Evolutionary conservation across 2,888 invertebrate species (phyloP), one percentile per base, ranked within the genome.

Genomic region (Papilio protenor): DNA sequence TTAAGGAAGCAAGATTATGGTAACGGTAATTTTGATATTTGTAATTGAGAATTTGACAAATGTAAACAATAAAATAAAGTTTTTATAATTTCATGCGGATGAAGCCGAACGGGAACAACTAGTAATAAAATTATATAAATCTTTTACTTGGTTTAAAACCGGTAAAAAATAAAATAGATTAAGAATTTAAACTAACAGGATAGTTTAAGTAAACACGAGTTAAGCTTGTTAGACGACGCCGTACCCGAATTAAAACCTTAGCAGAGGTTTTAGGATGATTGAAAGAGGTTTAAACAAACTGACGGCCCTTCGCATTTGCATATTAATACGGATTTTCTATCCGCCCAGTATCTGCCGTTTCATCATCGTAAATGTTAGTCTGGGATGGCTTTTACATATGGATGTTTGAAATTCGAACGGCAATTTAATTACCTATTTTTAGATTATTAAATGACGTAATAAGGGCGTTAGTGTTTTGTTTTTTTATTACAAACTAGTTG

Each of bases 221-320:
- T 72, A 45, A 72, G 64, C 77, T 64, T 64, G 77, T 72, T 76
- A 76, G 16, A 76, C 76, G 49, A 47, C 61, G 61, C 23, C 33
- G 23, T 77, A 73, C 33, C 55, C 61, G 72, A 77, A 77, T 77
- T 73, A 77, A 77, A 73, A 77, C 64, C 77, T 77, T 55, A 55
- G 64, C 72, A 21, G 21, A 73, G 73, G 77, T 61, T 77, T 77
- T 77, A 75, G 77, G 74, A 77, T 75, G 77, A 75, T 77, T 77
- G 75, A 77, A 77, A 77, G 77, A 77, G 74, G 70, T 75, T 75
- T 71, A 75, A 71, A 75, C 75, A 77, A 70, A 77, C 77, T 40
- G 75, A 70, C 77, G 70, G 49, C 77, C 77, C 77, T 77, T 73
- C 77, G 73, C 73, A 77, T 77, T 77, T 75, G 77, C 77, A 77